A percentile compares a stretch with the other conserved stretches of the same genome.
These are phyloP conservation scores for Stegastes partitus DNA, from an alignment of 2,113 vertebrate species.

Conservation along the genomic window DNA sequence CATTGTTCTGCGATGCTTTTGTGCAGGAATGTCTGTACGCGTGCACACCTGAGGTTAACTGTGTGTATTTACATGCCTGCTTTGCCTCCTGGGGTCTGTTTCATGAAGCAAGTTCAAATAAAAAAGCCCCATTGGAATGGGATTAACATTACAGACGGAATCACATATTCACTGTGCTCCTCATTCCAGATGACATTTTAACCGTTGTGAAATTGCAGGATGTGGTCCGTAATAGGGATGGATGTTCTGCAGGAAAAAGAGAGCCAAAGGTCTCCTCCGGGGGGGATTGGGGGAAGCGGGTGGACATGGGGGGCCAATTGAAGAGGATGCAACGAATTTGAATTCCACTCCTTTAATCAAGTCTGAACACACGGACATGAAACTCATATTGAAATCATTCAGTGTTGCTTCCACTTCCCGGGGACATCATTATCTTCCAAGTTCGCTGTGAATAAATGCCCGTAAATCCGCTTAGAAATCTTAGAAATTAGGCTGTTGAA, in stretches of 20 bases:
- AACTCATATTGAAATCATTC: too few species aligned
- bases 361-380: background rate
- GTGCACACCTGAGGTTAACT: slow-evolving; percentile 10
- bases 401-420: too few species aligned
- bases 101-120: background rate
- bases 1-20: too few species aligned
- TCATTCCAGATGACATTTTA: background rate
- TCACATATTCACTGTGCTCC: background rate
- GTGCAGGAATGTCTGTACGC: background rate
- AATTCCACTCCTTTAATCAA: background rate
- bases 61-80: background rate
- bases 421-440: too few species aligned
- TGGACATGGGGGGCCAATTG: too few species aligned
- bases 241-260: background rate
- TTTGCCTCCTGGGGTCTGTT: background rate
- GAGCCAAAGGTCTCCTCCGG: background rate
- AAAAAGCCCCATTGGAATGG: background rate
- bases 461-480: background rate
- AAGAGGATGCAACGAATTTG: too few species aligned
- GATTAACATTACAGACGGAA: background rate
- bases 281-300: background rate
- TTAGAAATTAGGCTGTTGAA: background rate
- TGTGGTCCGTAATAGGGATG: background rate
- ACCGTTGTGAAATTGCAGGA: background rate
- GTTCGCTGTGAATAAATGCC: background rate